Evolutionary conservation across 2,888 invertebrate species (phyloP), one percentile per base, ranked within the genome.

Genomic region (Rhamnusium bicolor): DNA sequence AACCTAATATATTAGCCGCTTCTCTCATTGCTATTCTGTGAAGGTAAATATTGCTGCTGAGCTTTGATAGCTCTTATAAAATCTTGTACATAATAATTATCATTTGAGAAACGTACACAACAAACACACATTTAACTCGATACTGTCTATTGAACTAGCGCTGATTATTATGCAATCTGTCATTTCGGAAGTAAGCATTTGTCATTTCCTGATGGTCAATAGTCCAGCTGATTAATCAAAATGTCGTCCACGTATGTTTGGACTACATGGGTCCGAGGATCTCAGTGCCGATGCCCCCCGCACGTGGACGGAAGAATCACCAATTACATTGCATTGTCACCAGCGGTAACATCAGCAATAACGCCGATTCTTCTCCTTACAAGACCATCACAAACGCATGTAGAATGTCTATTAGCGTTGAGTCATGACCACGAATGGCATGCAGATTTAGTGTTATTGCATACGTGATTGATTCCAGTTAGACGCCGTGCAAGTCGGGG

Each of bases 361-460:
- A 56, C 67, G 67, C 56, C 80, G 79, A 77, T 79, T 80, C 74
- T 81, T 81, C 80, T 80, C 84, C 83, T 84, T 86, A 84, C 83
- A 83, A 79, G 83, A 79, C 78, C 77, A 69, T 69, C 46, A 58
- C 56, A 65, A 46, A 72, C 73, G 76, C 68, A 68, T 67, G 51
- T 65, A 69, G 76, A 72, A 76, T 76, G 68, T 51, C 67, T 70
- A 66, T 62, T 60, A 51, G 66, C 65, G 32, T 54, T 67, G 62
- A 69, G 53, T 69, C 62, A 69, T 84, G 84, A 77, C 82, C 85
- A 85, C 85, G 83, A 84, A 80, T 80, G 71, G 85, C 85, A 87
- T 87, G 86, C 86, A 87, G 86, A 87, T 87, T 87, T 86, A 87
- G 83, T 87, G 86, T 87, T 87, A 87, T 86, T 85, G 86, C 86